A percentile compares a stretch with the other conserved stretches of the same genome.
Evolutionary conservation across 1,140 invertebrate genomes (phyloP).

Genomic region (Leptinotarsa undecemlineata): DNA sequence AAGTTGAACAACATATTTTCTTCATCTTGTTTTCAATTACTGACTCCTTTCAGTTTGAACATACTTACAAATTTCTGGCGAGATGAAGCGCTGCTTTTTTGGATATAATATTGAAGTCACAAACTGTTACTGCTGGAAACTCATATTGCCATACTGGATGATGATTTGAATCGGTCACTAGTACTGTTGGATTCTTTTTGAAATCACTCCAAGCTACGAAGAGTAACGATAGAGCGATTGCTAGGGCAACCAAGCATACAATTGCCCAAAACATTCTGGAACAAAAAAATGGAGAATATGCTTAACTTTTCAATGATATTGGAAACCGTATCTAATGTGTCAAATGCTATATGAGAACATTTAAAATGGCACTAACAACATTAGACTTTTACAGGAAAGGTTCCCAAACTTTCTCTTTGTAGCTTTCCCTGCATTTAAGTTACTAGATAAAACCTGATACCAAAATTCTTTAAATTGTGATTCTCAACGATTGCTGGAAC

Average conservation of each 20-base stretch:
- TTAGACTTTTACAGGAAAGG: no score
- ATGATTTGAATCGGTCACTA: conserved; percentile 69
- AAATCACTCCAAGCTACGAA: conserved; percentile 58
- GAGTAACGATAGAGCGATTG: conserved; percentile 55
- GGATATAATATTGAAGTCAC: conserved; percentile 66
- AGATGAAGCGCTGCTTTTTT: conserved; percentile 54
- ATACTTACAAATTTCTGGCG: conserved; percentile 58
- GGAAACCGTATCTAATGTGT: neutral
- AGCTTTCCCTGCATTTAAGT: no score
- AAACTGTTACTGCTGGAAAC: conserved; percentile 72
- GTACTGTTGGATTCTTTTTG: conserved; percentile 55
- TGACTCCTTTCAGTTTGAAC: neutral
- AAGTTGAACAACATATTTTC: no score
- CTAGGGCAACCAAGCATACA: conserved; percentile 54
- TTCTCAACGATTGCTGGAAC: no score
- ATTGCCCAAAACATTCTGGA: conserved; percentile 57
- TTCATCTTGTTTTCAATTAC: no score
- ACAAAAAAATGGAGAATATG: neutral
- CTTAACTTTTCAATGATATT: neutral
- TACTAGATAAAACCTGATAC: no score
- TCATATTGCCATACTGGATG: conserved; percentile 72
- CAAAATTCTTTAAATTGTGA: no score
- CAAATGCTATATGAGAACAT: no score
- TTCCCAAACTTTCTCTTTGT: no score
- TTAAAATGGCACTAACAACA: no score